These are phyloP conservation scores for Sinocyclocheilus anophthalmus DNA, from an alignment of 2,113 vertebrate genomes.

Conservation along the genomic window DNA sequence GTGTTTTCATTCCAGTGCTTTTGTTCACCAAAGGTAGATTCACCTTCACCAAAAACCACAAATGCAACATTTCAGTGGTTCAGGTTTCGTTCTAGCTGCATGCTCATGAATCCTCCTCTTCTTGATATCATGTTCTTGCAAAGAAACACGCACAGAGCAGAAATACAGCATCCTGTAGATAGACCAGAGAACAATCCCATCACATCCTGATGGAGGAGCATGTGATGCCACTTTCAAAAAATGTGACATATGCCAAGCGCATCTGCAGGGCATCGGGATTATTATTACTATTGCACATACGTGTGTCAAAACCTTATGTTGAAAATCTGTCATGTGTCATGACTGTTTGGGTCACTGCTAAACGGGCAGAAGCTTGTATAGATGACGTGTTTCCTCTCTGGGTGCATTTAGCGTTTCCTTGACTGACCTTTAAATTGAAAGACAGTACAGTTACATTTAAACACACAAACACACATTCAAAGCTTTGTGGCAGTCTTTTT, in stretches of 20 bases:
- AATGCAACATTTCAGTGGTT: constrained; percentile 20
- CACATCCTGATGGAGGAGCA: neutral
- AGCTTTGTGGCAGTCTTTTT: constrained; percentile 26
- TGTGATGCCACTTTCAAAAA: neutral
- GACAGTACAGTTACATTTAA: neutral
- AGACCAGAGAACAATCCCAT: constrained; percentile 25
- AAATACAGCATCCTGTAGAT: constrained; percentile 15
- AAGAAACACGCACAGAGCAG: neutral
- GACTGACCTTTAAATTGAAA: neutral
- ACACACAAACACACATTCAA: constrained; percentile 2
- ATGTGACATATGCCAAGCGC: neutral
- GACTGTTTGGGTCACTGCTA: neutral
- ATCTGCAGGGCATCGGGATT: neutral
- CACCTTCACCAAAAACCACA: constrained; percentile 7
- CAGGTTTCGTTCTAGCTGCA: constrained; percentile 21
- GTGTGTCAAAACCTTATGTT: neutral
- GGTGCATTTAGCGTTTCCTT: neutral
- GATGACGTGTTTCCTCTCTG: neutral
- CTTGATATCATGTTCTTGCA: constrained; percentile 20
- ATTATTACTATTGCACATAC: neutral
- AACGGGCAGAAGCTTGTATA: neutral
- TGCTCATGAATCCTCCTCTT: constrained; percentile 18
- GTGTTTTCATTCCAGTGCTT: neutral
- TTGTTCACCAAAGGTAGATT: neutral
- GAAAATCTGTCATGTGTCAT: neutral